A percentile compares a stretch with the other conserved stretches of the same genome.
Evolutionary conservation across 2,888 invertebrate genomes (phyloP).

Genomic region (Arctia plantaginis): DNA sequence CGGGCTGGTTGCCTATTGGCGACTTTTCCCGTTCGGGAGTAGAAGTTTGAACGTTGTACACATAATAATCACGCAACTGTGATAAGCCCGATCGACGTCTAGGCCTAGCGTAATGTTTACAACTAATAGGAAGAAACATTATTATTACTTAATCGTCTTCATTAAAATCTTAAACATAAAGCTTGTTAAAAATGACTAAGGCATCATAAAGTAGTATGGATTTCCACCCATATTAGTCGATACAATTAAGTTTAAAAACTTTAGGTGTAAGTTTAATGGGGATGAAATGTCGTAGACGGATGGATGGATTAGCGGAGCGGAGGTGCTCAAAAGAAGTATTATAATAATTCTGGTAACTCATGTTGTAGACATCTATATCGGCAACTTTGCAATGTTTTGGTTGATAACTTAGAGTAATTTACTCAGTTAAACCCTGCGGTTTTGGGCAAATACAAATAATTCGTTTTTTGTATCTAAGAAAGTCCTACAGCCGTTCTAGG

Average conservation of each 20-base stretch:
- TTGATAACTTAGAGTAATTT: not conserved
- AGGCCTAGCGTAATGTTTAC: not conserved
- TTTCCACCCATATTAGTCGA: too few species aligned
- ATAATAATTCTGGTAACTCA: not conserved
- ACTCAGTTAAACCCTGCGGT: not conserved
- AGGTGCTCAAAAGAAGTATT: not conserved
- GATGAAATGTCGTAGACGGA: not conserved
- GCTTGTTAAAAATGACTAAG: too few species aligned
- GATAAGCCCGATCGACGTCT: conserved; percentile 1
- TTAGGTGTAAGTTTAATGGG: too few species aligned
- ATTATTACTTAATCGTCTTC: not conserved
- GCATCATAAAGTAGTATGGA: too few species aligned
- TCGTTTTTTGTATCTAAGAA: not conserved
- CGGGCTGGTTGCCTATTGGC: not conserved
- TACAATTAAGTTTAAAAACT: too few species aligned
- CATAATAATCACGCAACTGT: conserved; percentile 27
- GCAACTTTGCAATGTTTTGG: not conserved
- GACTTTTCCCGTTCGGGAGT: not conserved
- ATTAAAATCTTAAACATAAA: not conserved
- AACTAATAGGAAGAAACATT: not conserved
- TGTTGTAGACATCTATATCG: not conserved
- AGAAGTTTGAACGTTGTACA: conserved; percentile 16
- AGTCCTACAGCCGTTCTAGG: not conserved
- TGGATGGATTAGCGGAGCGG: not conserved
- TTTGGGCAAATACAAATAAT: too few species aligned